Conservation (phyloP, 2,888 invertebrate species). For the Parochlus steinenii region DNA sequence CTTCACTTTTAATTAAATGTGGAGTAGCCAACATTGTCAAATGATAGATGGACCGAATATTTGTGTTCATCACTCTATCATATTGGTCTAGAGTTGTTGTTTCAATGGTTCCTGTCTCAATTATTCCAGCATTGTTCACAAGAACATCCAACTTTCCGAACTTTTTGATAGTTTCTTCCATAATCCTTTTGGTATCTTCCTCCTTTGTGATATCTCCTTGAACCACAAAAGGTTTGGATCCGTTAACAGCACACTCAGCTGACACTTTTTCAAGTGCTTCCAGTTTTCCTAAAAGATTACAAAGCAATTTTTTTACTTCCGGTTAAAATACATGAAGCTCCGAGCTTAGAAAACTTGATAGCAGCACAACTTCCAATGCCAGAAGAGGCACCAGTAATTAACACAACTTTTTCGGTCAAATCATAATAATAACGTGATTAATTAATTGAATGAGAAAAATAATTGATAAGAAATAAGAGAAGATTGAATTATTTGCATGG, state of each 20-base stretch:
- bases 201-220: slow-evolving; percentile 8
- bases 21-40: slow-evolving; percentile 79
- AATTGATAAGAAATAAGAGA: too few relatives aligned
- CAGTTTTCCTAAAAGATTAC: too few relatives aligned
- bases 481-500: too few relatives aligned
- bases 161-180: slow-evolving; percentile 53
- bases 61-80: slow-evolving; percentile 77
- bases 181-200: slow-evolving; percentile 26
- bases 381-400: slow-evolving; percentile 54
- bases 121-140: slow-evolving; percentile 59
- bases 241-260: slow-evolving; percentile 34
- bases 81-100: slow-evolving; percentile 71
- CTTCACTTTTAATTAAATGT: slow-evolving; percentile 63
- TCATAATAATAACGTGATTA: slow-evolving; percentile 31
- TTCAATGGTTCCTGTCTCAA: slow-evolving; percentile 71
- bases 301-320: too few relatives aligned
- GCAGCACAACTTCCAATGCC: slow-evolving; percentile 63
- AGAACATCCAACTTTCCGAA: slow-evolving; percentile 68
- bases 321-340: slow-evolving; percentile 43
- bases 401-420: slow-evolving; percentile 41
- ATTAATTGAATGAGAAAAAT: not conserved
- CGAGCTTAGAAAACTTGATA: slow-evolving; percentile 45
- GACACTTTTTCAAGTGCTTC: slow-evolving; percentile 48
- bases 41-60: slow-evolving; percentile 67
- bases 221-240: slow-evolving; percentile 13